A percentile compares a stretch with the other conserved stretches of the same genome.
These are phyloP conservation scores for Spheniscus humboldti DNA, from an alignment of 2,797 vertebrate species.

Conservation along the genomic window DNA sequence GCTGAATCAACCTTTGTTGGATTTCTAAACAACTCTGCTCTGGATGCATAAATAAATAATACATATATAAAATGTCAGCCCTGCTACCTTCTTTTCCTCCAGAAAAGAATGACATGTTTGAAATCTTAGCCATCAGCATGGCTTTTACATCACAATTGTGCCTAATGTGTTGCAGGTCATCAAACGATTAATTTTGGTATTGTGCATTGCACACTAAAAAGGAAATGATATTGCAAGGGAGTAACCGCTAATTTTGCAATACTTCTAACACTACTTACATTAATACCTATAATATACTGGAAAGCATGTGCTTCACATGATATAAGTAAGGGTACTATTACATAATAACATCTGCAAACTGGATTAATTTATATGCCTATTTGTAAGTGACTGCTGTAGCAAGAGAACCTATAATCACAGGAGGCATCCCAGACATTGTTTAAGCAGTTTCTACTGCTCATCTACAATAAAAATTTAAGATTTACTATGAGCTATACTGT, in stretches of 20 bases:
- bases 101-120: conserved; percentile 57
- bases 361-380: conserved; percentile 60
- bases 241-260: conserved; percentile 43
- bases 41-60: conserved; percentile 70
- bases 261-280: conserved; percentile 24
- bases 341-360: conserved; percentile 28
- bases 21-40: conserved; percentile 71
- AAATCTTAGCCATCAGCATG: background rate
- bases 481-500: conserved; percentile 56
- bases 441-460: conserved; percentile 45
- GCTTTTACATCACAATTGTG: conserved; percentile 57
- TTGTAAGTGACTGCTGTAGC: conserved; percentile 51
- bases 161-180: conserved; percentile 53
- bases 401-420: conserved; percentile 45
- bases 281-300: conserved; percentile 28
- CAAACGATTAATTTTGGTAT: conserved; percentile 48
- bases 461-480: conserved; percentile 55
- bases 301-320: conserved; percentile 33
- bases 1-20: conserved; percentile 74
- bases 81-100: conserved; percentile 42
- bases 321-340: conserved; percentile 44
- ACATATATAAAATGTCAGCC: conserved; percentile 44
- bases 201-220: background rate
- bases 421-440: conserved; percentile 37
- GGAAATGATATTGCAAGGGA: conserved; percentile 36